Evolutionary conservation across 2,113 vertebrate species (phyloP).

Genomic region (Plotosus lineatus): DNA sequence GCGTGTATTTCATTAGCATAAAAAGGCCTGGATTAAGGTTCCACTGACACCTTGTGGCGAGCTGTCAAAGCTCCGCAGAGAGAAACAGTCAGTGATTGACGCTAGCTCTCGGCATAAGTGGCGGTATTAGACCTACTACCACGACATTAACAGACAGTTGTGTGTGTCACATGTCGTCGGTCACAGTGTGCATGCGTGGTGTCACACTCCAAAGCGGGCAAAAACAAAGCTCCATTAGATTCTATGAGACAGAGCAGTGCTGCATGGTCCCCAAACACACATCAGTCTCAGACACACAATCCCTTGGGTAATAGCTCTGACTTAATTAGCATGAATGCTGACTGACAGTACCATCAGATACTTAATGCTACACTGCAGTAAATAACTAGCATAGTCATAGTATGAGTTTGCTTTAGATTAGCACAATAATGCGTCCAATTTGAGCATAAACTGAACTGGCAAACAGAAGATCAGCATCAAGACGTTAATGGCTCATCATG

Average conservation of each 20-base stretch:
- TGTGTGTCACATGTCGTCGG: slow-evolving; percentile 16
- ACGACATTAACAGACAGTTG: slow-evolving; percentile 25
- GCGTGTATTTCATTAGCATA: slow-evolving; percentile 44
- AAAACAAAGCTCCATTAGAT: slow-evolving; percentile 38
- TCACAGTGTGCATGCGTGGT: slow-evolving; percentile 14
- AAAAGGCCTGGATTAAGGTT: slow-evolving; percentile 45
- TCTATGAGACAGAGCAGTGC: slow-evolving; percentile 13
- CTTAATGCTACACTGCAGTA: neutral
- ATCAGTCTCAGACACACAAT: slow-evolving; percentile 11
- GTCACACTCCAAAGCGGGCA: slow-evolving; percentile 15
- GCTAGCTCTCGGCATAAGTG: neutral
- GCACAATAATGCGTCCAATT: neutral
- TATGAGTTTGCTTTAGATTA: slow-evolving; percentile 19
- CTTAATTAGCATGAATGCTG: slow-evolving; percentile 50
- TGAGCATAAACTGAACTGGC: slow-evolving; percentile 13
- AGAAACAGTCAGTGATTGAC: slow-evolving; percentile 30
- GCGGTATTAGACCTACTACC: slow-evolving; percentile 17
- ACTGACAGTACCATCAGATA: slow-evolving; percentile 41
- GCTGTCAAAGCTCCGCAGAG: slow-evolving; percentile 33
- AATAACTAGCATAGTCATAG: slow-evolving; percentile 9
- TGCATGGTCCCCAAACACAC: slow-evolving; percentile 17
- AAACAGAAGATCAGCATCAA: slow-evolving; percentile 19
- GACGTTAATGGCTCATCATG: slow-evolving; percentile 27
- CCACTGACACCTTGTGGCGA: slow-evolving; percentile 55
- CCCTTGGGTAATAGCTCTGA: slow-evolving; percentile 34